phyloP scores from a whole-genome alignment of 2,888 invertebrate species.

The Drosophila niveifrons region DNA sequence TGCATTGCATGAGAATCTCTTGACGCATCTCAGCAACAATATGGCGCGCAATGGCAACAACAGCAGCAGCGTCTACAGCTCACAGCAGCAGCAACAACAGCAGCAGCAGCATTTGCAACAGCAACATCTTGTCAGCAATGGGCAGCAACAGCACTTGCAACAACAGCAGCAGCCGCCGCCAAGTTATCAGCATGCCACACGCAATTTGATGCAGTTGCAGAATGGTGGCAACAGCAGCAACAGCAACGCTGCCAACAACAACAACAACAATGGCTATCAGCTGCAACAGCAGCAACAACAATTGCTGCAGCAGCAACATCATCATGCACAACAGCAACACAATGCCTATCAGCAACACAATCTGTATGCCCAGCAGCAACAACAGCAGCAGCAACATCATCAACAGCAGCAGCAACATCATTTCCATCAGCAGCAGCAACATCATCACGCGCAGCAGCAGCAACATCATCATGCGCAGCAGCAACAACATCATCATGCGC shows the following conservation, averaged over 20 bases:
- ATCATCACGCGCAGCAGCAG: constrained; percentile 67
- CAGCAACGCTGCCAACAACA: constrained; percentile 86
- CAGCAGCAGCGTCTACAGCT: constrained; percentile 81
- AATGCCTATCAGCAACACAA: constrained; percentile 53
- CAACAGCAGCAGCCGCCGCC: constrained; percentile 86
- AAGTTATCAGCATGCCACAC: constrained; percentile 82
- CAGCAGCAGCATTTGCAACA: constrained; percentile 85
- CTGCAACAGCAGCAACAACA: constrained; percentile 86
- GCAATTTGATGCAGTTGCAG: constrained; percentile 74
- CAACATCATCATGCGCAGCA: constrained; percentile 63
- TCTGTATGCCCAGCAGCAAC: constrained; percentile 50
- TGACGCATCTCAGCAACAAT: constrained; percentile 86
- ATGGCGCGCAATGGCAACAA: constrained; percentile 85
- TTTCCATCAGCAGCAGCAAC: constrained; percentile 85
- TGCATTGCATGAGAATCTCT: constrained; percentile 91
- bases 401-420: constrained; percentile 81
- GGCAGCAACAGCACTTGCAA: constrained; percentile 85
- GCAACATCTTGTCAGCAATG: constrained; percentile 64
- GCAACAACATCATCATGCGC: constrained; percentile 61
- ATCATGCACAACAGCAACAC: constrained; percentile 81
- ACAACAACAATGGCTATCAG: constrained; percentile 85
- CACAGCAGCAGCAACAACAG: constrained; percentile 87
- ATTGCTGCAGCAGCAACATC: constrained; percentile 82
- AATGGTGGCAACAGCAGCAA: constrained; percentile 54
- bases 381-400: constrained; percentile 77